A percentile compares a stretch with the other conserved stretches of the same genome.
Conservation (phyloP, 1,140 invertebrate species). For the Drosophila lacertosa region DNA sequence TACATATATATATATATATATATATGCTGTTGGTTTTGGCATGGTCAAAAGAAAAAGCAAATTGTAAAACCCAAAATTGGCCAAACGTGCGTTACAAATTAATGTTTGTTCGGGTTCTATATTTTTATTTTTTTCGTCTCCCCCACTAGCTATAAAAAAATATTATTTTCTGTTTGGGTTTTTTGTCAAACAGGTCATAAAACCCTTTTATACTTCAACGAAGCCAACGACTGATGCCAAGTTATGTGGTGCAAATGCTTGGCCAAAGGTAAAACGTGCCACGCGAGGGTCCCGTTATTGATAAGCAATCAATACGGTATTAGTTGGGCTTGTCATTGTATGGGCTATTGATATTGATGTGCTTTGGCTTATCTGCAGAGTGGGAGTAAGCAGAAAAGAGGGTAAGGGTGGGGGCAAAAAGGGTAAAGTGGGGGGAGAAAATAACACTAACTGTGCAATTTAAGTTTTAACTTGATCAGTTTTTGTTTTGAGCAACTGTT, state of each 20-base stretch:
- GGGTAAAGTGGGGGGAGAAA: background rate
- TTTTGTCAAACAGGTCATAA: constrained; percentile 74
- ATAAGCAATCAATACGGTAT: constrained; percentile 77
- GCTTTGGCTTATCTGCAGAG: constrained; percentile 3
- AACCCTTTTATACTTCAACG: constrained; percentile 82
- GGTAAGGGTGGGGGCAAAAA: background rate
- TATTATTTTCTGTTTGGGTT: constrained; percentile 22
- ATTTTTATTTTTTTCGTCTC: constrained; percentile 65
- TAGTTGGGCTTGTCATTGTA: constrained; percentile 75
- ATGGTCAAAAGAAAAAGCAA: constrained; percentile 65
- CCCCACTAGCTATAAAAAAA: constrained; percentile 32
- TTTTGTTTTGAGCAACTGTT: too few relatives aligned
- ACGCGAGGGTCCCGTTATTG: constrained; percentile 41
- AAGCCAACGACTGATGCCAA: constrained; percentile 62
- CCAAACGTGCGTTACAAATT: constrained; percentile 81
- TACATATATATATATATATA: too few relatives aligned
- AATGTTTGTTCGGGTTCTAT: constrained; percentile 80
- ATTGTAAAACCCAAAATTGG: constrained; percentile 77
- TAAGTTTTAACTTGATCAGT: too few relatives aligned
- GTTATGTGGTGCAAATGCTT: constrained; percentile 75
- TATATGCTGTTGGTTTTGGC: constrained; percentile 58
- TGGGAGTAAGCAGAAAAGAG: too few relatives aligned
- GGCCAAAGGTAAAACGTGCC: constrained; percentile 18
- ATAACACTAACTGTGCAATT: too few relatives aligned
- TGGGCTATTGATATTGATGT: constrained; percentile 66